Percentiles rank a stretch among this genome's conserved stretches.
phyloP scores from a whole-genome alignment of 2,888 invertebrate species.

The Agrypnus murinus region DNA sequence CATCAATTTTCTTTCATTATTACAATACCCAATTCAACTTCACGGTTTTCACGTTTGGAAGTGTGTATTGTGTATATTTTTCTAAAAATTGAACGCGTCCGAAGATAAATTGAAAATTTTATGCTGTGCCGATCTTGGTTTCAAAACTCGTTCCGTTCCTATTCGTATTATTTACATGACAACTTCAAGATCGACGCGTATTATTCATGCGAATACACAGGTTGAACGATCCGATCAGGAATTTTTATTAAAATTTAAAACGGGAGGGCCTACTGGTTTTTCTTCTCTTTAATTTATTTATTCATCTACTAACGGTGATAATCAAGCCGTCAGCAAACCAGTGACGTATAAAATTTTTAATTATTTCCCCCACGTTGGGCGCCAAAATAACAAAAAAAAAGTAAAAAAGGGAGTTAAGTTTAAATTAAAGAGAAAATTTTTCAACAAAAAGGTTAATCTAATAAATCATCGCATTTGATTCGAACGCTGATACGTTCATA shows the following conservation, averaged over 20 bases:
- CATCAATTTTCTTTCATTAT: no score
- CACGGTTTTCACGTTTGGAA: no score
- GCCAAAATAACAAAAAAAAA: no score
- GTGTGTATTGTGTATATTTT: no score
- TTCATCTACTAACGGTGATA: no score
- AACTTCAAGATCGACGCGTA: constrained; percentile 11
- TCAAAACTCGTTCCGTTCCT: constrained; percentile 12
- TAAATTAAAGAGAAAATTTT: neutral
- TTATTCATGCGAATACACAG: constrained; percentile 3
- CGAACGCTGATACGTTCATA: constrained; percentile 3
- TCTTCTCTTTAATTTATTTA: no score
- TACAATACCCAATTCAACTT: no score
- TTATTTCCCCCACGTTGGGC: no score
- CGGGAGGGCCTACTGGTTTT: no score
- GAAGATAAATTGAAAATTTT: constrained; percentile 14
- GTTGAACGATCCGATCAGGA: constrained; percentile 8
- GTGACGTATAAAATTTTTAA: no score
- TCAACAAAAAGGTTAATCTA: neutral
- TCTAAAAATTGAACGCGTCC: constrained; percentile 8
- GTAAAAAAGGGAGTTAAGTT: no score
- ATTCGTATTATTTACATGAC: constrained; percentile 18
- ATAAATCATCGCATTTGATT: constrained; percentile 11
- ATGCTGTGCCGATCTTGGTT: constrained; percentile 1
- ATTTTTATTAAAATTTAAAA: neutral
- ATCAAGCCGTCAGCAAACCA: no score